Conservation (phyloP, 2,888 invertebrate genomes). For the Poecilus cupreus region DNA sequence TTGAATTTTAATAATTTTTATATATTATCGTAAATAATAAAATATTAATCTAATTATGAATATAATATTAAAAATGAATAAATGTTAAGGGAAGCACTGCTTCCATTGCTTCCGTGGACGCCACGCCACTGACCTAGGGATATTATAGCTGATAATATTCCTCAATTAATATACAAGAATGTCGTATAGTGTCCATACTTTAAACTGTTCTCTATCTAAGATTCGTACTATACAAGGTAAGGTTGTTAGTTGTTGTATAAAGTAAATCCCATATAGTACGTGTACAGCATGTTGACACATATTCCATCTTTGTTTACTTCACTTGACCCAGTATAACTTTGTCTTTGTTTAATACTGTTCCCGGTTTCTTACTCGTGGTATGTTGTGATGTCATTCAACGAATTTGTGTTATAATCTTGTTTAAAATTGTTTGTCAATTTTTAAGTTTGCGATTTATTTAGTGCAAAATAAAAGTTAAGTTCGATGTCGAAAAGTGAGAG, state of each 20-base stretch:
- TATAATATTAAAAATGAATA: no score
- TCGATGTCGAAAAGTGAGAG: background rate
- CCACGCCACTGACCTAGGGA: no score
- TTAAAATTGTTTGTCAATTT: conserved; percentile 23
- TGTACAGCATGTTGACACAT: conserved; percentile 3
- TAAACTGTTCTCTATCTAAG: background rate
- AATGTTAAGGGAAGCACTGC: no score
- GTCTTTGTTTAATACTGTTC: conserved; percentile 19
- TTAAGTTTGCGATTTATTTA: conserved; percentile 21
- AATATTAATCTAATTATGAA: no score
- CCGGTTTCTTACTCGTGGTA: background rate
- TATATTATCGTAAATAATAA: no score
- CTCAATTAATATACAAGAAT: no score
- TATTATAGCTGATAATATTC: no score
- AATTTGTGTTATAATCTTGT: conserved; percentile 24
- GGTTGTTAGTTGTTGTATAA: conserved; percentile 69
- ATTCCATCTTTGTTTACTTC: conserved; percentile 9
- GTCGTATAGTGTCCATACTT: no score
- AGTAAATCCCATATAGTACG: conserved; percentile 69
- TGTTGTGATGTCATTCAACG: background rate
- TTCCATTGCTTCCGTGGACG: no score
- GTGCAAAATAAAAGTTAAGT: conserved; percentile 7
- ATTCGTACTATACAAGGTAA: background rate
- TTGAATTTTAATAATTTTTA: no score
- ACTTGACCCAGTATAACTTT: background rate